These are phyloP conservation scores for Drosophila imparisetae DNA, from an alignment of 2,888 invertebrate species.

Conservation along the genomic window DNA sequence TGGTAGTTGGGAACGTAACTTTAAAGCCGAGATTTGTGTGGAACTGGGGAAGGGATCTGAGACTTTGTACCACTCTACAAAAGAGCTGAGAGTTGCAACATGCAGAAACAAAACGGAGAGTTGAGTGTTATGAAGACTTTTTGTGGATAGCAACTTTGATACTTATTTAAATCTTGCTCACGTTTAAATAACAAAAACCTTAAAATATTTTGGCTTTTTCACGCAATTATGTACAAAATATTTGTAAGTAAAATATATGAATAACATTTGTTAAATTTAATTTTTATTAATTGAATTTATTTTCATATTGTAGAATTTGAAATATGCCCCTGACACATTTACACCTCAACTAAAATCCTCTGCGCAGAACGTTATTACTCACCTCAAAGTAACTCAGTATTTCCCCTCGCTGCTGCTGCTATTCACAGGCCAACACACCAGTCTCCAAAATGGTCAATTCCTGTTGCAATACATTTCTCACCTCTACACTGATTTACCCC, in stretches of 20 bases:
- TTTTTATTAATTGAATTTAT: no score
- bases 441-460: constrained; percentile 22
- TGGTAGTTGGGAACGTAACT: constrained; percentile 23
- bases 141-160: background rate
- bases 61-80: constrained; percentile 11
- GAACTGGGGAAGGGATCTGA: constrained; percentile 32
- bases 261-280: background rate
- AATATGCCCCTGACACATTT: background rate
- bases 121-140: constrained; percentile 19
- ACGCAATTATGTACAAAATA: background rate
- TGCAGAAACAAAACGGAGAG: constrained; percentile 10
- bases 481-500: constrained; percentile 25
- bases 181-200: no score
- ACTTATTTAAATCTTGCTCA: background rate
- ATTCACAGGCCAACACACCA: constrained; percentile 13
- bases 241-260: no score
- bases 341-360: background rate
- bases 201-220: background rate
- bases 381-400: background rate
- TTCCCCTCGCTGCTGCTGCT: constrained; percentile 4
- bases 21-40: constrained; percentile 33
- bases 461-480: constrained; percentile 1
- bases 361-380: background rate
- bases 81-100: constrained; percentile 10
- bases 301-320: background rate